Base-by-base conservation (phyloP, 2,888 invertebrate species). In the Chaetogeoica ovagalla region DNA sequence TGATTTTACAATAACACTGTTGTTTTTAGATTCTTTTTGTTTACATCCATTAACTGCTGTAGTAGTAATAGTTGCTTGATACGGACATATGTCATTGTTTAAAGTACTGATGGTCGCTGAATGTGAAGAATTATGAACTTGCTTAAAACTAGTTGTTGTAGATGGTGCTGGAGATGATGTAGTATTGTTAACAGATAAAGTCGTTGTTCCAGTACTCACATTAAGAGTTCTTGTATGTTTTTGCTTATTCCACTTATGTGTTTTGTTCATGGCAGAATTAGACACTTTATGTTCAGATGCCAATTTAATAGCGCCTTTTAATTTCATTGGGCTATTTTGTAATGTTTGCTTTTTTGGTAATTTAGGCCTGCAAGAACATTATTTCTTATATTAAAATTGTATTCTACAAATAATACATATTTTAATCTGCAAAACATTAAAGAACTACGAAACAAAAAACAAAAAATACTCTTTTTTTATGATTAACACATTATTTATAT, bases 261-360 rank as follows among this genome's bases (percentile, higher is more conserved):
- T 6, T 57, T 71, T 79, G 19, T 71, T 79, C 79, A 79, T 79
- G 3, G 70, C 70, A 63, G 71, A 79, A 62, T 79, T 70, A 48
- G 79, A 79, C 11, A 79, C 79, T 79, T 79, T 79, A 63, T 79
- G 79, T 79, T 79, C 71, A 39, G 79, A 79, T 57, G 79, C 79
- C 6, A 79, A 6, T 79, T 79, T 79, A 71, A 79, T 79, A 43
- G 79, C 79, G 57, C 63, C 63, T n/a, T 71, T 7, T 6, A 79
- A 70, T 71, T 79, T 79, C 23, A 19, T 63, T 23, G 71, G 79
- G 23, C 79, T 79, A 63, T 79, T 79, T 19, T 79, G 79, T 71
- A 79, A 71, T 57, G 71, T 39, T 65, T 71, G 71, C 62, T 79
- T 79, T 79, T 71, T 79, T 19, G 79, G 8, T 19, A 71, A 1